Base-by-base conservation (phyloP, 2,797 vertebrate species). In the Lophius americanus region DNA sequence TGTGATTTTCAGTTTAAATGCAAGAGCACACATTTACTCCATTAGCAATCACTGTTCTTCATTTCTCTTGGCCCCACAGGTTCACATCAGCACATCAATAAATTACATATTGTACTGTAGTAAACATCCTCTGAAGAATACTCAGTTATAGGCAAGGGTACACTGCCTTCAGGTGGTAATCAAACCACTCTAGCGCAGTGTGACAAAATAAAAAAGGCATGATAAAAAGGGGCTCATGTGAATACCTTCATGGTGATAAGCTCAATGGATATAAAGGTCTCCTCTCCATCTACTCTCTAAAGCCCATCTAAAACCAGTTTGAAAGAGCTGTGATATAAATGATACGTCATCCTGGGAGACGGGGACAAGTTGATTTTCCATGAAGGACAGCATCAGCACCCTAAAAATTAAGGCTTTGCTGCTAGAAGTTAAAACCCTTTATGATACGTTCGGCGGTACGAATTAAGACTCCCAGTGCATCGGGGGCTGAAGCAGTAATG, bases 1-100 rank as follows among this genome's bases (percentile, higher is more conserved):
- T 88, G 88, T 85, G 85, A 86, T 84, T 91, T 89, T 92, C 85
- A 88, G 82, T 91, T 90, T 88, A 92, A 90, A 92, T 92, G 90
- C 90, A 92, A 89, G 85, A 88, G 79, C 75, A 92, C 76, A 91
- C 84, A 75, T 83, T 84, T 69, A 75, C 59, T 81, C 64, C 36
- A 69, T 81, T 83, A 80, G 72, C 64, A 82, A 75, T 76, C 76
- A 43, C 51, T 73, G 81, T 80, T 78, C 83, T 85, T 87, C 81
- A 82, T 82, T 78, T 88, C 58, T 76, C 68, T 80, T 77, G 73
- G 76, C 85, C 76, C 80, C 78, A 71, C 82, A 35, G 73, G 78
- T 86, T 87, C 77, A 81, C 86, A 66, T 87, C 84, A 89, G 84
- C 84, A 91, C 90, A 89, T 88, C 68, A 91, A 94, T 92, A 93